Base-by-base conservation (phyloP, 2,797 vertebrate species). In the Sitta carolinensis region DNA sequence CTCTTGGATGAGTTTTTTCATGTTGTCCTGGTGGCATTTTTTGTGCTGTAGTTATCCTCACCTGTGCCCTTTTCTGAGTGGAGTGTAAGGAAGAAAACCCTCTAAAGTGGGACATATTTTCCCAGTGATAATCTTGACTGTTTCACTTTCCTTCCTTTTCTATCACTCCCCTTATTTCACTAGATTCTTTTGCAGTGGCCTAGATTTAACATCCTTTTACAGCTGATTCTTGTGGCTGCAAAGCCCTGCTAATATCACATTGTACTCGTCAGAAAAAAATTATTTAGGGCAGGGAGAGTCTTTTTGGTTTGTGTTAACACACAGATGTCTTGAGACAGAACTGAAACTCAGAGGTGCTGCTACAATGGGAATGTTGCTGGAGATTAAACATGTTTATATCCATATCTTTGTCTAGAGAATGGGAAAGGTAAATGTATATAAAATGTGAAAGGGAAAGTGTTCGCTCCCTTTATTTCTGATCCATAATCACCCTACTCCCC, bases 121-220 rank as follows among this genome's bases (percentile, higher is more conserved):
- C 67, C 69, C 57, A 82, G 48, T 32, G n/a, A 82, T 79, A 70
- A 81, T 79, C 70, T 84, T 96, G 7, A 57, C 73, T 51, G 29
- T 66, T 86, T 93, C 48, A 21, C 66, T 91, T 68, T 68, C 45
- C 82, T 94, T 90, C 74, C 72, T 61, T 83, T 84, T 47, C 76
- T 22, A 68, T 73, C 59, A 38, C 32, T 84, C 43, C 68, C 23
- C 74, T 86, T 93, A 67, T 74, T 96, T 94, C 94, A 76, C 63
- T 22, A n/a, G 81, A 67, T 68, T 76, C 89, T 90, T 90, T 92
- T 55, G 59, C 93, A 69, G 87, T 96, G 94, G 79, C 95, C 95
- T 95, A 96, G 89, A 93, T 96, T 91, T 93, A 84, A 69, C 83
- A 89, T 82, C 92, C 74, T 90, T 93, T 93, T 54, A 36, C 82